Percentiles rank a stretch among this genome's conserved stretches.
These are phyloP conservation scores for Gallirallus australis DNA, from an alignment of 2,797 vertebrate genomes.

Conservation along the genomic window DNA sequence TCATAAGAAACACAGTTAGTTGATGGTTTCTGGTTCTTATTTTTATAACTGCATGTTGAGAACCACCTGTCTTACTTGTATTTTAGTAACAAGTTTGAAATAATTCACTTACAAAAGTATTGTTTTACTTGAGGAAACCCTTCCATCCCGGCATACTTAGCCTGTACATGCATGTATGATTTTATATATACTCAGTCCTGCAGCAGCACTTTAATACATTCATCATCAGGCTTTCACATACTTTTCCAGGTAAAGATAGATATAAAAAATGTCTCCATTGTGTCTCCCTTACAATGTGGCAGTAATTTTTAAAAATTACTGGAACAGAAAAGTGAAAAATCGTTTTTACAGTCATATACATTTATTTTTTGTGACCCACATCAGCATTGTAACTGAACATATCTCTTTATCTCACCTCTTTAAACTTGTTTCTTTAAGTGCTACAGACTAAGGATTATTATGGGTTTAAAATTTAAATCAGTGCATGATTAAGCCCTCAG, in stretches of 20 bases:
- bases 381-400: neutral
- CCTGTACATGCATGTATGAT: neutral
- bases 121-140: neutral
- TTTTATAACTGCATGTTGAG: neutral
- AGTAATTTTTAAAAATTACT: neutral
- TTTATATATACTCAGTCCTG: neutral
- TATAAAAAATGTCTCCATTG: neutral
- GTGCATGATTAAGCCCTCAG: neutral
- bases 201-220: neutral
- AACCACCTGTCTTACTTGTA: neutral
- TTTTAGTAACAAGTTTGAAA: neutral
- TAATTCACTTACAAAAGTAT: neutral
- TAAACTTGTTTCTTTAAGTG: neutral
- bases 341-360: neutral
- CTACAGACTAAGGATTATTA: neutral
- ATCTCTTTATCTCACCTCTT: neutral
- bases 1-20: neutral
- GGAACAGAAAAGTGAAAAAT: neutral
- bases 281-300: neutral
- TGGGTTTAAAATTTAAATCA: neutral
- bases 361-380: neutral
- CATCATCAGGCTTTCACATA: neutral
- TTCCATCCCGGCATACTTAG: neutral
- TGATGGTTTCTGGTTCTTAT: conserved; percentile 5
- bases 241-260: neutral